These are phyloP conservation scores for Lepus americanus DNA, from an alignment of 2,113 vertebrate genomes.

Conservation along the genomic window DNA sequence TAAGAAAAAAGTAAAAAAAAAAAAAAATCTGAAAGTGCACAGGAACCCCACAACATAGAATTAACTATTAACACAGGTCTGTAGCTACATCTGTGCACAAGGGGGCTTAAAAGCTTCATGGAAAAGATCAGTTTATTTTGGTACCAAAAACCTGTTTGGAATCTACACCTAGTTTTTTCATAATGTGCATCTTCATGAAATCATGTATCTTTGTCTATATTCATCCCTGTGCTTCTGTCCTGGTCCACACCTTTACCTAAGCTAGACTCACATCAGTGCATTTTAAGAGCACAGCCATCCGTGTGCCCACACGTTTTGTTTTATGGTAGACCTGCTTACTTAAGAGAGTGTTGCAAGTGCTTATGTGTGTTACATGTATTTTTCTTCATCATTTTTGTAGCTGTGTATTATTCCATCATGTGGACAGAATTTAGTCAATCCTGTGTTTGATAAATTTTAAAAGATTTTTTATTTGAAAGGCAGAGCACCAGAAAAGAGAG, in stretches of 20 bases:
- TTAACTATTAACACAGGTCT: neutral
- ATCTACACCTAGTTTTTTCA: no score
- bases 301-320: neutral
- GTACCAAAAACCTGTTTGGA: no score
- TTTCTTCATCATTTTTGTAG: constrained; percentile 21
- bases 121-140: no score
- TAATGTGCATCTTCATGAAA: no score
- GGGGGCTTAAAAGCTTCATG: no score
- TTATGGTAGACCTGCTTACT: constrained; percentile 1
- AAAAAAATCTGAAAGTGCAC: neutral
- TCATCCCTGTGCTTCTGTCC: neutral
- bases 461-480: no score
- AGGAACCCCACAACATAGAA: neutral
- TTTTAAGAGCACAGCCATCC: neutral
- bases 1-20: neutral
- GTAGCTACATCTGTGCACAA: neutral
- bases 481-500: no score
- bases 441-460: no score
- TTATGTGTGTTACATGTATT: neutral
- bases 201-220: neutral
- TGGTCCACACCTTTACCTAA: neutral
- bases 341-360: neutral
- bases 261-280: neutral
- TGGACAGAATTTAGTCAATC: neutral
- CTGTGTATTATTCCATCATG: neutral